Evolutionary conservation across 2,888 invertebrate genomes (phyloP).

Genomic region (Oeneis ivallda): DNA sequence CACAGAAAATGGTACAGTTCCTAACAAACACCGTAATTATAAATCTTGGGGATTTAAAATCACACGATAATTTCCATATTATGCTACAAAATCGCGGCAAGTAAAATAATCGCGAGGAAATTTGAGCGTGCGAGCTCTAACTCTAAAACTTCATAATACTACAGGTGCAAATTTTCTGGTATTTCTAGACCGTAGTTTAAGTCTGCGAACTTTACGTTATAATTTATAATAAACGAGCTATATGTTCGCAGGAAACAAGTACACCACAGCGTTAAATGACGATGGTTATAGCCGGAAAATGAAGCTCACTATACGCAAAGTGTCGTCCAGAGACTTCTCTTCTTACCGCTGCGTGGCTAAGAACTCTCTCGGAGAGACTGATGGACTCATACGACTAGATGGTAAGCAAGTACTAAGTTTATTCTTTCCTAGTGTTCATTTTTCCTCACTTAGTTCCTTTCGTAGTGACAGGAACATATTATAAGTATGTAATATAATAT

Average conservation of each 20-base stretch:
- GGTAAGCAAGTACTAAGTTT: slow-evolving; percentile 80
- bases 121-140: neutral
- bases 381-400: slow-evolving; percentile 93
- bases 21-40: neutral
- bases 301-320: slow-evolving; percentile 93
- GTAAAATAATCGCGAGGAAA: neutral
- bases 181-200: neutral
- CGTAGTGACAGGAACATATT: no score
- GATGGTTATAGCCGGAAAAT: slow-evolving; percentile 94
- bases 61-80: neutral
- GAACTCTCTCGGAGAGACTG: slow-evolving; percentile 94
- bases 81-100: neutral
- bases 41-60: neutral
- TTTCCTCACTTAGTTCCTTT: no score
- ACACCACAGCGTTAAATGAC: slow-evolving; percentile 91
- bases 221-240: neutral
- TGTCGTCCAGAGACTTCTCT: slow-evolving; percentile 90
- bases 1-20: neutral
- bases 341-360: slow-evolving; percentile 95
- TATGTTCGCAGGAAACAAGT: slow-evolving; percentile 88
- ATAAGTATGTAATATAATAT: no score
- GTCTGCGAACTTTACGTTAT: neutral
- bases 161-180: neutral
- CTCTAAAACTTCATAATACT: neutral
- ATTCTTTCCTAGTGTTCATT: neutral